These are phyloP conservation scores for Pogonomyrmex barbatus DNA, from an alignment of 1,140 invertebrate species.

Conservation along the genomic window DNA sequence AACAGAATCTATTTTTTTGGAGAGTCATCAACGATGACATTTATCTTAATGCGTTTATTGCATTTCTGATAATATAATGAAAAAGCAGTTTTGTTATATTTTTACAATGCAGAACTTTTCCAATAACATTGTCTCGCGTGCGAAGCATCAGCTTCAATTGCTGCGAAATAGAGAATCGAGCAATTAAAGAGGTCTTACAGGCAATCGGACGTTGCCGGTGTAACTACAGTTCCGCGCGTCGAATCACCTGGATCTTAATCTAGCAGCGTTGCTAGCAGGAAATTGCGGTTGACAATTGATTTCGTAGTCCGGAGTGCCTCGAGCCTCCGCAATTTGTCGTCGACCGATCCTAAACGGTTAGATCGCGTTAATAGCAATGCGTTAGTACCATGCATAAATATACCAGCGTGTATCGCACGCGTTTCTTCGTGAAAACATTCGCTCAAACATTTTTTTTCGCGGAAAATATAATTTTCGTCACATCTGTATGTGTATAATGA, in stretches of 20 bases:
- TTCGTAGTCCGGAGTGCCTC: conserved; percentile 60
- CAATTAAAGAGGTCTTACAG: conserved; percentile 63
- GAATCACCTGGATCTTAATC: conserved; percentile 65
- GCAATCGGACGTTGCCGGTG: conserved; percentile 47
- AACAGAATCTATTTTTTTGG: background rate
- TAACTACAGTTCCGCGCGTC: conserved; percentile 43
- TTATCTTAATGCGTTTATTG: background rate
- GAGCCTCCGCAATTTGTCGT: conserved; percentile 68
- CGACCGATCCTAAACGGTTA: conserved; percentile 4
- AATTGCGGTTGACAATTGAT: conserved; percentile 80
- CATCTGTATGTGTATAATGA: conserved; percentile 7
- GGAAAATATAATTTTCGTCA: background rate
- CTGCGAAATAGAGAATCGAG: conserved; percentile 9
- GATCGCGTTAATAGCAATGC: background rate
- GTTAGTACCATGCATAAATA: background rate
- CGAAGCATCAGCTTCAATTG: background rate
- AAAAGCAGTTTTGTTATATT: background rate
- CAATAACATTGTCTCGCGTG: background rate
- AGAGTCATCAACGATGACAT: too few relatives aligned
- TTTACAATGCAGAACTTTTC: background rate
- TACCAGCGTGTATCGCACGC: background rate
- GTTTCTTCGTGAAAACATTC: background rate
- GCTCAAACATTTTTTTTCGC: background rate
- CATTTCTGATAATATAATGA: background rate
- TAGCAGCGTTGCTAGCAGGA: conserved; percentile 64